Evolutionary conservation across 2,888 invertebrate species (phyloP).

Genomic region (Heliconius ethilla): DNA sequence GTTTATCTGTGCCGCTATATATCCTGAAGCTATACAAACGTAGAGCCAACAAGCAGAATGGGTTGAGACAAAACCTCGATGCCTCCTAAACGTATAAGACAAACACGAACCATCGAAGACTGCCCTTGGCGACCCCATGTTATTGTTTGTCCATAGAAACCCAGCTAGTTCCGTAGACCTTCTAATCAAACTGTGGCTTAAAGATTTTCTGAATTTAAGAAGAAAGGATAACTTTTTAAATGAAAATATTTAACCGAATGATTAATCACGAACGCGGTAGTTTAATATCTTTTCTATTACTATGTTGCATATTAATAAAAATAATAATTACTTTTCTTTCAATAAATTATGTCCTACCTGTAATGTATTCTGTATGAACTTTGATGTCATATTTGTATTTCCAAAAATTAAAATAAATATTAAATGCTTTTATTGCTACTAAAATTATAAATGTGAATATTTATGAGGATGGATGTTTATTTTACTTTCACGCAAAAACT

Average conservation of each 20-base stretch:
- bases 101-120: conserved; percentile 63
- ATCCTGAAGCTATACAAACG: conserved; percentile 16
- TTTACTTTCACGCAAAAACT: too few species aligned
- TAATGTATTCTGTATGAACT: too few species aligned
- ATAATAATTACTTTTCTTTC: too few species aligned
- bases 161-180: conserved; percentile 51
- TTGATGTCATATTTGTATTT: neutral
- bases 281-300: too few species aligned
- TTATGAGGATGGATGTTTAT: too few species aligned
- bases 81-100: conserved; percentile 72
- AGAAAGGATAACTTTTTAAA: neutral
- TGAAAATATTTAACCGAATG: too few species aligned
- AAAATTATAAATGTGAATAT: too few species aligned
- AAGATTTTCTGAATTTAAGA: neutral
- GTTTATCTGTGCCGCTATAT: neutral
- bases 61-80: conserved; percentile 57
- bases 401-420: neutral
- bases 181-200: neutral
- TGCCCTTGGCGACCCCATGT: conserved; percentile 69
- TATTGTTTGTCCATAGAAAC: conserved; percentile 78
- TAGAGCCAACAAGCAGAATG: conserved; percentile 24
- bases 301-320: too few species aligned
- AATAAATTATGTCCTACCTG: too few species aligned
- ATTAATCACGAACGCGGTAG: too few species aligned
- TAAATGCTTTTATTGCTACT: too few species aligned